Base-by-base conservation (phyloP, 2,113 vertebrate species). In the Rhegmatorhina hoffmannsi region DNA sequence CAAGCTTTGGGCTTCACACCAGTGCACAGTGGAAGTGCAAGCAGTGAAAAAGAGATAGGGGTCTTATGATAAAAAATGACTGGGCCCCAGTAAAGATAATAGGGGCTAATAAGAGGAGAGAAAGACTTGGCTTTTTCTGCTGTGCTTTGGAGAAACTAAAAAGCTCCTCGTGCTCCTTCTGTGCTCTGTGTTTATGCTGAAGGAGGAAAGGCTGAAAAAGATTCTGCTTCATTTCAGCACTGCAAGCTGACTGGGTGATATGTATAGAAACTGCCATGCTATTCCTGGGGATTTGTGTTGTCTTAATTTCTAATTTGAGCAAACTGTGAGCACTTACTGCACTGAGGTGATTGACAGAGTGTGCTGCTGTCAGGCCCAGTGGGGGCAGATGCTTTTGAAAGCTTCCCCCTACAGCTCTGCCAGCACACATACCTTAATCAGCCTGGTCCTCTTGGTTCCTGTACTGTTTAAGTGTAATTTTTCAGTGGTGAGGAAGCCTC, bases 231-330 rank as follows among this genome's bases (percentile, higher is more conserved):
- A 10, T 95, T 95, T 96, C 80, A 91, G 62, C 12, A 15, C 34
- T 25, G 28, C 24, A 68, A 72, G 76, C 84, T 95, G 88, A 80
- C 89, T 92, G 67, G 91, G 93, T 88, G 81, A 77, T 96, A 95
- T 69, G 85, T 94, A 95, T 90, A 94, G 95, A 85, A 92, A 84
- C 64, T 12, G 24, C 46, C 46, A n/a, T 66, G 66, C 94, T 96
- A 88, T 96, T 97, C 84, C 87, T 78, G 83, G 93, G 33, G 84
- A 81, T 68, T 91, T 78, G 31, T 87, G 69, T 92, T 85, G 50
- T 77, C 43, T 85, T 87, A 88, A 92, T 68, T 89, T 90, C 94
- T 96, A 91, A 96, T 88, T 94, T 96, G 88, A 96, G 90, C 64
- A 74, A 82, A 84, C 73, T 87, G 68, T 53, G 62, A 96, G 83